Evolutionary conservation across 2,888 invertebrate genomes (phyloP), one percentile per base, ranked within the genome.

Genomic region (Agriotes lineatus): DNA sequence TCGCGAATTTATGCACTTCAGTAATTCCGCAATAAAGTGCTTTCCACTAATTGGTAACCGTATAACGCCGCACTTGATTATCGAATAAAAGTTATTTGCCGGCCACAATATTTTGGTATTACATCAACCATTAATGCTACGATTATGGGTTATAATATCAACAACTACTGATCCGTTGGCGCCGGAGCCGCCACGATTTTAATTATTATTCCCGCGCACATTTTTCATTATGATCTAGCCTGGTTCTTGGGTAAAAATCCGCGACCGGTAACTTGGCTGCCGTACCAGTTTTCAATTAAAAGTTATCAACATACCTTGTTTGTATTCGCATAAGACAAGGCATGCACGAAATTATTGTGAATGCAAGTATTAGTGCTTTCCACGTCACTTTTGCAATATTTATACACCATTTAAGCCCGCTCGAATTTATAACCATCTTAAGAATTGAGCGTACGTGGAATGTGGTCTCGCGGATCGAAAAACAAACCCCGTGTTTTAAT

Each of bases 401-500:
- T 66, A 69, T 72, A 67, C 65, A 69, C 70, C 67, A 69, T 73
- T 71, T 72, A 74, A 72, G 57, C 59, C 69, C 58, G 68, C 50
- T 72, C 75, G 78, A 81, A 82, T 81, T 81, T 82, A 82, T 81
- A 80, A 79, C 80, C 79, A 76, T 77, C 72, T 78, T 78, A 80
- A 80, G 80, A 81, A 82, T 81, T 82, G 80, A 82, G 80, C 79
- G 79, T 76, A 77, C 78, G 78, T 75, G 81, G 82, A 82, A 82
- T 82, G 82, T 76, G 79, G 81, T 81, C 79, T 77, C 74, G 76
- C 78, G 79, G 75, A 80, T 76, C 75, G 81, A 82, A 81, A 82
- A 82, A 82, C 81, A 80, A 80, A 81, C 79, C 80, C 79, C 75
- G 80, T 78, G 81, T 80, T 80, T 81, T 81, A 81, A 82, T 81